A percentile compares a stretch with the other conserved stretches of the same genome.
Evolutionary conservation across 2,797 vertebrate species (phyloP).

Genomic region (Phalloptychus januarius): DNA sequence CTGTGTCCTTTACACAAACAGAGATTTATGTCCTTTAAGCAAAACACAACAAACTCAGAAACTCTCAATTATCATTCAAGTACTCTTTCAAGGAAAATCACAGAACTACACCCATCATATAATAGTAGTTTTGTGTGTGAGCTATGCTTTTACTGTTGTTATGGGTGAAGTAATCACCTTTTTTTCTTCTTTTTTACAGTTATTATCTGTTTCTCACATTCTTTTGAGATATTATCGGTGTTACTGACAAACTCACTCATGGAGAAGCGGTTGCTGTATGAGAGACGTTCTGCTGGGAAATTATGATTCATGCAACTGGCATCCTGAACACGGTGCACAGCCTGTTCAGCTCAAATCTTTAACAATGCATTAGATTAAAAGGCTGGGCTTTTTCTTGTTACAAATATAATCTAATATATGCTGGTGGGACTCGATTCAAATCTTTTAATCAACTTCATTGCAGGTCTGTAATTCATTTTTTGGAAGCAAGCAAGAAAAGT

Average conservation of each 20-base stretch:
- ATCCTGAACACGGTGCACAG: not conserved
- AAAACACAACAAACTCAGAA: not conserved
- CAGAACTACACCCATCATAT: not conserved
- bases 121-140: not conserved
- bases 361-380: not conserved
- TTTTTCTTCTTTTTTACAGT: not conserved
- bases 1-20: not conserved
- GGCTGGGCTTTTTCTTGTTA: not conserved
- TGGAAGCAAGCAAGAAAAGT: too few species aligned
- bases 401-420: too few species aligned
- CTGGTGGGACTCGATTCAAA: too few species aligned
- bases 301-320: not conserved
- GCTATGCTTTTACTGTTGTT: not conserved
- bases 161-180: not conserved
- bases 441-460: too few species aligned
- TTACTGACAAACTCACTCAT: not conserved
- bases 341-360: not conserved
- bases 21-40: not conserved
- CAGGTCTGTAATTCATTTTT: not conserved
- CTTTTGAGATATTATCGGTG: not conserved
- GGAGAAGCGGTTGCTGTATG: not conserved
- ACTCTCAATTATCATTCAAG: not conserved
- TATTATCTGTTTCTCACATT: not conserved
- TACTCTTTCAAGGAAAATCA: not conserved
- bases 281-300: not conserved